Conservation (phyloP, 2,113 vertebrate species). For the Brachyistius frenatus region DNA sequence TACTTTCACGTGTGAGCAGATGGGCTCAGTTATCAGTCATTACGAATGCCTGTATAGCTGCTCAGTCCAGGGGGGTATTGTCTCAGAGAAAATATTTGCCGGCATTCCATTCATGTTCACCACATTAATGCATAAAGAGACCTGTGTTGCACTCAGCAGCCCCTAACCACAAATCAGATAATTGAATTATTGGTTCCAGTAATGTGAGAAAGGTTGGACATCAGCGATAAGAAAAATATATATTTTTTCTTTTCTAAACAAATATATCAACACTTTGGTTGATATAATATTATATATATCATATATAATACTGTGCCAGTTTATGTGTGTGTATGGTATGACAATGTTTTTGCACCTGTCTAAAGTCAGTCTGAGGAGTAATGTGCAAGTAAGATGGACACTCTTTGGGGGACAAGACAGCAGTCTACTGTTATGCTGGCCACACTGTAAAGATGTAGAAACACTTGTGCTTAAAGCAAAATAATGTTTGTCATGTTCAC, state of each 20-base stretch:
- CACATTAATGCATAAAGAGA: slow-evolving; percentile 53
- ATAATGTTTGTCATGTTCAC: no score
- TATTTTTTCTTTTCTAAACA: no score
- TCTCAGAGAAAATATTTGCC: slow-evolving; percentile 36
- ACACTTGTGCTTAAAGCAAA: no score
- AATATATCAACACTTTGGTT: no score
- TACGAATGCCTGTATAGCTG: not conserved
- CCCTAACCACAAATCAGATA: slow-evolving; percentile 46
- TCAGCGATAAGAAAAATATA: slow-evolving; percentile 6
- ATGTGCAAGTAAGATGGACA: not conserved
- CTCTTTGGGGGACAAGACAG: not conserved
- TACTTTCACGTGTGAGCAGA: slow-evolving; percentile 66
- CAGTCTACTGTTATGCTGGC: no score
- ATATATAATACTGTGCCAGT: not conserved
- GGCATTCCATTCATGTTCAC: slow-evolving; percentile 44
- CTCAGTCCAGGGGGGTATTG: slow-evolving; percentile 19
- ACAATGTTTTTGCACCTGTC: not conserved
- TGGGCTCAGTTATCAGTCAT: slow-evolving; percentile 32
- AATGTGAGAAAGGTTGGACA: slow-evolving; percentile 50
- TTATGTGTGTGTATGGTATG: not conserved
- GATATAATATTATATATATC: no score
- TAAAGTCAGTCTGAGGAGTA: not conserved
- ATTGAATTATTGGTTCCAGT: slow-evolving; percentile 59
- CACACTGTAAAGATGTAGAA: no score
- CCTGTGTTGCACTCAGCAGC: slow-evolving; percentile 49